Conservation (phyloP, 2,113 vertebrate genomes). For the Chascanopsetta lugubris region DNA sequence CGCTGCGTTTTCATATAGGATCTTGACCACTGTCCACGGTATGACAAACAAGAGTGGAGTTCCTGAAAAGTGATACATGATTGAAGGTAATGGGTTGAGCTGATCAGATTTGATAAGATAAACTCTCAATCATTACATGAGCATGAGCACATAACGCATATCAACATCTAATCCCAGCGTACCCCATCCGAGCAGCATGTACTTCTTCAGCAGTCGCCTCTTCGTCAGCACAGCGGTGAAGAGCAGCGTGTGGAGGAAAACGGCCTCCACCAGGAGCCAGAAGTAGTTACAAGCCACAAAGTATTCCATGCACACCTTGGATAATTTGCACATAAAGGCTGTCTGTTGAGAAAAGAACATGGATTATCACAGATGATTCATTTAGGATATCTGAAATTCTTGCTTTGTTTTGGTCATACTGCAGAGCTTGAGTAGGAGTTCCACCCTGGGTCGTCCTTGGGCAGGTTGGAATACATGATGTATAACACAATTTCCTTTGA, state of each 20-base stretch:
- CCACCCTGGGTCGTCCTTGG: slow-evolving; percentile 86
- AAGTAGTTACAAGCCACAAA: slow-evolving; percentile 91
- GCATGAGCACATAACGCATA: background rate
- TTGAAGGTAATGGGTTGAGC: background rate
- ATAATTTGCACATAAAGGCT: slow-evolving; percentile 82
- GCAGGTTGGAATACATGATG: slow-evolving; percentile 81
- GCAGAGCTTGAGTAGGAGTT: slow-evolving; percentile 80
- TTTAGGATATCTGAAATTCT: background rate
- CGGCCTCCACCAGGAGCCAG: slow-evolving; percentile 94
- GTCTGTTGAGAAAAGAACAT: slow-evolving; percentile 72
- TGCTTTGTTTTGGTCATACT: slow-evolving; percentile 72
- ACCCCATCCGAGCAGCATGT: slow-evolving; percentile 94
- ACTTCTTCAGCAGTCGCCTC: slow-evolving; percentile 85
- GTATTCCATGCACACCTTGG: slow-evolving; percentile 90
- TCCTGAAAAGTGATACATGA: slow-evolving; percentile 71
- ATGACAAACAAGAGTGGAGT: slow-evolving; percentile 89
- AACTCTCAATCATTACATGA: no score
- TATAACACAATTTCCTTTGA: slow-evolving; percentile 85
- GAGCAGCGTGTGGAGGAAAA: slow-evolving; percentile 89
- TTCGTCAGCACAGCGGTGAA: slow-evolving; percentile 88
- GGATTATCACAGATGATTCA: slow-evolving; percentile 2
- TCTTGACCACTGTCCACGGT: slow-evolving; percentile 87
- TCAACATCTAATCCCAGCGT: slow-evolving; percentile 22
- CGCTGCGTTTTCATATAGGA: slow-evolving; percentile 88
- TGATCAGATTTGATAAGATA: no score